A percentile compares a stretch with the other conserved stretches of the same genome.
phyloP scores from a whole-genome alignment of 2,888 invertebrate species.

The Drosophila anomelani region DNA sequence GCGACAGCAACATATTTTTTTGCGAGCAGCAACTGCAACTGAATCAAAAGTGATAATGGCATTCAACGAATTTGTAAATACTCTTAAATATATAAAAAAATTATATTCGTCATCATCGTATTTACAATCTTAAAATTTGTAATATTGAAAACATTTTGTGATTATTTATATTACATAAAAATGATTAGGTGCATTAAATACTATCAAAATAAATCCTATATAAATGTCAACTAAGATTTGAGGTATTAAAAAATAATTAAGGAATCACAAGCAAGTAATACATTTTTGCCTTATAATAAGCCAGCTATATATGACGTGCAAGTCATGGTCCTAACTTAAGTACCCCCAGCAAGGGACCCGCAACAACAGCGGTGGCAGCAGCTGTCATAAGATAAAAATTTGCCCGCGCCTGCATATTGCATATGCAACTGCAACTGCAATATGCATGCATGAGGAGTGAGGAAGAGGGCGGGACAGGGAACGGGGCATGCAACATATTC shows the following conservation, averaged over 20 bases:
- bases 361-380: constrained; percentile 61
- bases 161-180: too few relatives aligned
- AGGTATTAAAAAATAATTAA: too few relatives aligned
- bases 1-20: constrained; percentile 75
- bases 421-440: constrained; percentile 69
- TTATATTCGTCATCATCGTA: neutral
- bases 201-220: too few relatives aligned
- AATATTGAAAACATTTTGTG: too few relatives aligned
- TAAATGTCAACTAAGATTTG: too few relatives aligned
- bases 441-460: constrained; percentile 1
- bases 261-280: too few relatives aligned
- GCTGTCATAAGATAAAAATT: constrained; percentile 83
- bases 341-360: constrained; percentile 15
- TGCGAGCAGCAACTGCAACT: constrained; percentile 33
- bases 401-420: constrained; percentile 79
- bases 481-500: constrained; percentile 73
- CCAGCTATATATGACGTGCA: neutral
- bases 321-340: neutral
- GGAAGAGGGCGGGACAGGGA: neutral
- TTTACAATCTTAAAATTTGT: too few relatives aligned
- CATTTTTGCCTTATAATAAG: too few relatives aligned
- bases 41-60: constrained; percentile 12
- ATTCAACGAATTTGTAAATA: neutral
- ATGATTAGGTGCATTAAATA: too few relatives aligned
- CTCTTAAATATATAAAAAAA: constrained; percentile 3